Evolutionary conservation across 2,888 invertebrate genomes (phyloP), one percentile per base, ranked within the genome.

Genomic region (Spilosoma lubricipeda): DNA sequence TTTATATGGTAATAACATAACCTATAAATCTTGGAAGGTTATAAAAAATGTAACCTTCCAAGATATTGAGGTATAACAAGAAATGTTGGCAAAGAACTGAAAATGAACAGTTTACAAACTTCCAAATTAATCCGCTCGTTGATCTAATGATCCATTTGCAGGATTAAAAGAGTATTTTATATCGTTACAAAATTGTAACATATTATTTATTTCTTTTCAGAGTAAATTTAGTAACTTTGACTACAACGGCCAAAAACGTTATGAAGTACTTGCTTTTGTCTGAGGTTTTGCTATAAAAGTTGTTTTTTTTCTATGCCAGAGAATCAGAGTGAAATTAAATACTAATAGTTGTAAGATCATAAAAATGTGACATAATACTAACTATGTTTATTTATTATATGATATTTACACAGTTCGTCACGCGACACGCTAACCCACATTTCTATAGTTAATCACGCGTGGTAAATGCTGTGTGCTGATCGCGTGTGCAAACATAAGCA

Each of bases 361-460:
- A 23, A 23, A 45, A 18, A 30, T 67, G 48, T 75, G 59, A 70
- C 71, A 72, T 27, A 72, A 70, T 63, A 30, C 33, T 77, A 78
- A 78, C 78, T 78, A 72, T 77, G 73, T 66, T 64, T 68, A 71
- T 75, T 70, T 78, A 75, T 77, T 77, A 81, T 78, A 76, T 59
- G 68, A 71, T 75, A 80, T 83, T 82, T 80, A 71, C 72, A 79
- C 73, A 73, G 70, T 63, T 84, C 78, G 82, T 75, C 78, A 85
- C 83, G 82, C 86, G 91, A 86, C 92, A 91, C 83, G 90, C 82
- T 94, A 90, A 91, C 94, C 93, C 84, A 94, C 88, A 93, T 94
- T 90, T 88, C 89, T 80, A 90, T 88, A 80, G 87, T 86, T 90
- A 91, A 93, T 93, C 91, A 91, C 89, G 92, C 93, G 90, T 90